A percentile compares a stretch with the other conserved stretches of the same genome.
These are phyloP conservation scores for Heliconius hewitsoni DNA, from an alignment of 1,140 invertebrate species.

Conservation along the genomic window DNA sequence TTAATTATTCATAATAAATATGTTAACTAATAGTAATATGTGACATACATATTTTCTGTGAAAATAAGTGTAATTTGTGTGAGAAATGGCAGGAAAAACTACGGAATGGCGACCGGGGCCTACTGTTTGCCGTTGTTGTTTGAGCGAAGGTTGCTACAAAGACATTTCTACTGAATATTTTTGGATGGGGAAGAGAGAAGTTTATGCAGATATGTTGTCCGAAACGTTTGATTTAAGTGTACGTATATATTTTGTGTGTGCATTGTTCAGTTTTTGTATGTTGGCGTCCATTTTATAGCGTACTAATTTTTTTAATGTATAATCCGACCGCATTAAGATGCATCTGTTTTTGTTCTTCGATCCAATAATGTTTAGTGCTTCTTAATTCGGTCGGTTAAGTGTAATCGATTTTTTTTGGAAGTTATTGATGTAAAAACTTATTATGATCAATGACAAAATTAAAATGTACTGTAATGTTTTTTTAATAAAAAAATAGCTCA, in stretches of 20 bases:
- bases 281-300: slow-evolving; percentile 46
- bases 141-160: slow-evolving; percentile 72
- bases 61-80: slow-evolving; percentile 52
- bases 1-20: slow-evolving; percentile 10
- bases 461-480: not conserved
- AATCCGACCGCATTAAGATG: slow-evolving; percentile 40
- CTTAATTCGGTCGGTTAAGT: slow-evolving; percentile 26
- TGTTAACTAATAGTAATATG: slow-evolving; percentile 46
- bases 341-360: slow-evolving; percentile 10
- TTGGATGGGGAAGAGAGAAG: slow-evolving; percentile 76
- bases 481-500: too few species aligned
- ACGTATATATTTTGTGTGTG: slow-evolving; percentile 42
- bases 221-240: slow-evolving; percentile 63
- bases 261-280: not conserved
- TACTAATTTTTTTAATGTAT: slow-evolving; percentile 31
- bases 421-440: not conserved
- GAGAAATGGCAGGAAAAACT: slow-evolving; percentile 63
- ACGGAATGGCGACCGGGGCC: slow-evolving; percentile 70
- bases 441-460: not conserved
- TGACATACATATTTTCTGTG: slow-evolving; percentile 55
- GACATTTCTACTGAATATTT: slow-evolving; percentile 77
- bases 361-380: not conserved
- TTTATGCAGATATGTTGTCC: slow-evolving; percentile 69
- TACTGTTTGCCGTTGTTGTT: slow-evolving; percentile 71
- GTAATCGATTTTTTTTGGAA: slow-evolving; percentile 8